Evolutionary conservation across 2,888 invertebrate species (phyloP).

Genomic region (Kuschelorhynchus macadamiae): DNA sequence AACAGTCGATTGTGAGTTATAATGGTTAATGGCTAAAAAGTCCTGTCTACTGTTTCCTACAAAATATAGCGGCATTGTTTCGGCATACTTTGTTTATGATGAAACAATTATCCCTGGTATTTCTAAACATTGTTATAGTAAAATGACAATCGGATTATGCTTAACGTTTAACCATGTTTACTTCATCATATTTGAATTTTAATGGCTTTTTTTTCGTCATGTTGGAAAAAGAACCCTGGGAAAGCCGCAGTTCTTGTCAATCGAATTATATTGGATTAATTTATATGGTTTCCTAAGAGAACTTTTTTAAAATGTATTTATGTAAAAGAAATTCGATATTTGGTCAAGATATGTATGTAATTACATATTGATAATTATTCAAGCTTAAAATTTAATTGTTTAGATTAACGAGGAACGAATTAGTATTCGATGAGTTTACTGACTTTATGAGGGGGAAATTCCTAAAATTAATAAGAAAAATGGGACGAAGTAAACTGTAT

Average conservation of each 20-base stretch:
- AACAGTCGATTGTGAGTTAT: slow-evolving; percentile 1
- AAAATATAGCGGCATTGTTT: slow-evolving; percentile 2
- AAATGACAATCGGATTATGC: too few relatives aligned
- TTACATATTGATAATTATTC: too few relatives aligned
- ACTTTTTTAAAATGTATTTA: not conserved
- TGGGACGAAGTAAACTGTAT: too few relatives aligned
- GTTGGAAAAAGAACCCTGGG: slow-evolving; percentile 8
- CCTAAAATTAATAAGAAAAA: too few relatives aligned
- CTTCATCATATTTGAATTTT: not conserved
- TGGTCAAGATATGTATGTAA: too few relatives aligned
- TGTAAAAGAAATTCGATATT: too few relatives aligned
- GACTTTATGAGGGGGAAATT: too few relatives aligned
- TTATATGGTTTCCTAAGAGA: slow-evolving; percentile 15
- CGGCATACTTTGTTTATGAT: not conserved
- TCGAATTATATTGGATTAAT: slow-evolving; percentile 18
- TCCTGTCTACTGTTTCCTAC: slow-evolving; percentile 12
- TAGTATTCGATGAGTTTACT: too few relatives aligned
- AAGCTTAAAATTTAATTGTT: too few relatives aligned
- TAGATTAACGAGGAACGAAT: too few relatives aligned
- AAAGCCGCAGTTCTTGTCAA: slow-evolving; percentile 6
- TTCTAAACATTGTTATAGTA: too few relatives aligned
- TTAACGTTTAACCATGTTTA: too few relatives aligned
- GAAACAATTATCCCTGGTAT: not conserved
- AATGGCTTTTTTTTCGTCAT: not conserved
- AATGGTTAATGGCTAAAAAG: slow-evolving; percentile 14